Percentiles rank a stretch among this genome's conserved stretches.
Evolutionary conservation across 2,888 invertebrate genomes (phyloP).

Genomic region (Andrena marginata): DNA sequence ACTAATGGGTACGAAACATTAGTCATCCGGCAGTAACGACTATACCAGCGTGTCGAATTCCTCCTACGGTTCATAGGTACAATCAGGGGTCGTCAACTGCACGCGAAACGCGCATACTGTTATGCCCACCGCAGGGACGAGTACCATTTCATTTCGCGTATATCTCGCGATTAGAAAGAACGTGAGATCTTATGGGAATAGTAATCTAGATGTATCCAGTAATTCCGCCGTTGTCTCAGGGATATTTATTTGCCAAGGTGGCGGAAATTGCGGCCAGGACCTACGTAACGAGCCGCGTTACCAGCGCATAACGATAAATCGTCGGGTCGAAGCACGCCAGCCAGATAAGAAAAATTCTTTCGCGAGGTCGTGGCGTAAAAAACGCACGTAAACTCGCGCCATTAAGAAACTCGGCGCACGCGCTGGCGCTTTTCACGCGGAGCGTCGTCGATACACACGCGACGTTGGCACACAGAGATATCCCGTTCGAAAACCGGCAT

Average conservation of each 20-base stretch:
- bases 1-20: conserved; percentile 62
- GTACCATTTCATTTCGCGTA: too few species aligned
- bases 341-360: conserved; percentile 47
- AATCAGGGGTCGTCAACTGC: conserved; percentile 42
- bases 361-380: conserved; percentile 23
- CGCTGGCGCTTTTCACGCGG: conserved; percentile 11
- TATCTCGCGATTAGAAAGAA: too few species aligned
- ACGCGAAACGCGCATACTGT: conserved; percentile 12
- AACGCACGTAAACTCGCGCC: conserved; percentile 27
- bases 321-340: conserved; percentile 9
- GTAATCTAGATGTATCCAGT: too few species aligned
- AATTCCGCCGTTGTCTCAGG: conserved; percentile 1
- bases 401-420: conserved; percentile 20
- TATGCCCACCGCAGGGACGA: too few species aligned
- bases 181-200: too few species aligned
- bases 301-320: conserved; percentile 47
- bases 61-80: not conserved
- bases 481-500: conserved; percentile 32
- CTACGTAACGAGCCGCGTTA: conserved; percentile 31
- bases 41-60: conserved; percentile 51
- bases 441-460: conserved; percentile 11
- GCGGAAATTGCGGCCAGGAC: conserved; percentile 33
- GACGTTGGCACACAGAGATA: conserved; percentile 5
- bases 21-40: conserved; percentile 64
- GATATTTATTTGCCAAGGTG: conserved; percentile 52